Base-by-base conservation (phyloP, 2,797 vertebrate genomes). In the Acrossocheilus fasciatus region DNA sequence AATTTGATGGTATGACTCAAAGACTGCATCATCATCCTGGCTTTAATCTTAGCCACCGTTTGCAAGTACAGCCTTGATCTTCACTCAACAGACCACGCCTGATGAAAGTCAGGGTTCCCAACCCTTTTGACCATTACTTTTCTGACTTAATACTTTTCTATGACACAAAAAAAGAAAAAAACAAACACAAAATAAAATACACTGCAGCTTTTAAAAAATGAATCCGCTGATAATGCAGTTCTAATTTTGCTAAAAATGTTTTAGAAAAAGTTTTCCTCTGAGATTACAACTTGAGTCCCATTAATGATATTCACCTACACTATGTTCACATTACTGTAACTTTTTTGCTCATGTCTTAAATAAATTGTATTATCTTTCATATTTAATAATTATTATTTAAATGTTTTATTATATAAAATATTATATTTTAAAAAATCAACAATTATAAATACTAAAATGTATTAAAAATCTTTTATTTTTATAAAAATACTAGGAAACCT, bases 1-100 rank as follows among this genome's bases (percentile, higher is more conserved):
- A 20, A 74, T 74, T 14, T 86, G 23, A 73, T 36, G 17, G 30
- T 23, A 41, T 74, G 69, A 81, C 10, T 86, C 45, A 52, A 68
- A 74, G 43, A 23, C 36, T 57, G 8, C 34, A 66, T 84, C 17
- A 43, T 85, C 23, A 47, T 36, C 7, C 18, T n/a, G 39, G 45
- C 59, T 86, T 81, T 74, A 45, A 81, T 50, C 34, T 47, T 34
- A 9, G 54, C 20, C 14, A 74, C 23, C 9, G 39, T 34, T n/a
- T 59, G 62, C 59, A 57, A 41, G 30, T 34, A 23, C 23, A 39
- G 26, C 39, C 66, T 85, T 85, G 75, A 59, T 79, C 11, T 72
- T 77, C 30, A 23, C 6, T 30, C 43, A 41, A 23, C 59, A 26
- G 73, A 84, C 15, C 74, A 54, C 8, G 47, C 23, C 30, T 84